Conservation (phyloP, 2,888 invertebrate species). For the Tortricodes alternella region DNA sequence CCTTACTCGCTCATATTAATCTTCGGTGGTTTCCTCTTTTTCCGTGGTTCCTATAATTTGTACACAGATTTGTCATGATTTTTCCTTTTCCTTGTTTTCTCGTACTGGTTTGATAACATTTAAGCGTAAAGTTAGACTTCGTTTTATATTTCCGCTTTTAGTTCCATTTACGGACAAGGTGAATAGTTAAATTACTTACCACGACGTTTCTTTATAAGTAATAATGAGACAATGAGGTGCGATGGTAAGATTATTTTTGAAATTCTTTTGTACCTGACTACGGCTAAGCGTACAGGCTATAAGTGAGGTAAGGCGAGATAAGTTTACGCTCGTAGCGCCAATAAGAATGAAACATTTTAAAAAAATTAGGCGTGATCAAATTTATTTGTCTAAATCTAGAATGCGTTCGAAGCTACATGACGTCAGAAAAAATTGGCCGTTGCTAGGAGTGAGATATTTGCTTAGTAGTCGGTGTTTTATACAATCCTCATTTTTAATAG, state of each 20-base stretch:
- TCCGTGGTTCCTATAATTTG: conserved; percentile 63
- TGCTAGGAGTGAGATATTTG: no score
- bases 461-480: no score
- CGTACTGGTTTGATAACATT: conserved; percentile 34
- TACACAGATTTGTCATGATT: conserved; percentile 65
- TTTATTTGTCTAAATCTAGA: no score
- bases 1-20: conserved; percentile 65
- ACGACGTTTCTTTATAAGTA: conserved; percentile 7
- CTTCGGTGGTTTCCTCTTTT: conserved; percentile 66
- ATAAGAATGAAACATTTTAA: no score
- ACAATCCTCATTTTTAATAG: no score
- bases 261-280: not conserved
- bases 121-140: conserved; percentile 20
- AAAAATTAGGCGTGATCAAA: no score
- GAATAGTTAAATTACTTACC: not conserved
- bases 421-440: no score
- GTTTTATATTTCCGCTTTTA: conserved; percentile 27
- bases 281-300: no score
- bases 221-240: not conserved
- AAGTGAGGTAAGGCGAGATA: no score
- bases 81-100: conserved; percentile 40
- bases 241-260: not conserved
- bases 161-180: conserved; percentile 20
- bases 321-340: no score
- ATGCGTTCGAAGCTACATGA: no score